Evolutionary conservation across 2,888 invertebrate species (phyloP).

Genomic region (Archaeoteleia sp.): DNA sequence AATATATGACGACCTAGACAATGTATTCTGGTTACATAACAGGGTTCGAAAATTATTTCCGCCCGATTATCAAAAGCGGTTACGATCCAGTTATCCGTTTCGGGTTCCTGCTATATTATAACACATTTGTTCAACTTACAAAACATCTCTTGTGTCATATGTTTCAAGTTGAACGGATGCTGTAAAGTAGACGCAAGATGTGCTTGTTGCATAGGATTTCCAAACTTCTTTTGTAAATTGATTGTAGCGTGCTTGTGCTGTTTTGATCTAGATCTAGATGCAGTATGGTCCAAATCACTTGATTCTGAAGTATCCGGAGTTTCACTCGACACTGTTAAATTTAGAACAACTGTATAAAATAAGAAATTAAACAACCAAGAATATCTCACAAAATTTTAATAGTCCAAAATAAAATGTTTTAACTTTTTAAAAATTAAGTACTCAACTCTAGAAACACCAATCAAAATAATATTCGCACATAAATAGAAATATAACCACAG

Average conservation of each 20-base stretch:
- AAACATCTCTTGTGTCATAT: conserved; percentile 74
- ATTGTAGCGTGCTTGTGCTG: conserved; percentile 60
- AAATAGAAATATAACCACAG: conserved; percentile 5
- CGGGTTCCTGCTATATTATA: too few relatives aligned
- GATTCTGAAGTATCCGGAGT: conserved; percentile 72
- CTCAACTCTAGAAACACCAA: too few relatives aligned
- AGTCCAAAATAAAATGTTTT: too few relatives aligned
- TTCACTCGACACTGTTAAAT: conserved; percentile 69
- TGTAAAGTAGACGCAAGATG: conserved; percentile 67
- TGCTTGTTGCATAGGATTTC: conserved; percentile 68
- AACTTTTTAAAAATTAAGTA: too few relatives aligned
- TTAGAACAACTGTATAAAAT: conserved; percentile 32
- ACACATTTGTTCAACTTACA: conserved; percentile 57
- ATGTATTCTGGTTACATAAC: too few relatives aligned
- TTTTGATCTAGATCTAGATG: conserved; percentile 66
- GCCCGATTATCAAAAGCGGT: too few relatives aligned
- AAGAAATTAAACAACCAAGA: too few relatives aligned
- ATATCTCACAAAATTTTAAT: too few relatives aligned
- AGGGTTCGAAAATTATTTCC: too few relatives aligned
- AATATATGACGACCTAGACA: too few relatives aligned
- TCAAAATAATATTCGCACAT: too few relatives aligned
- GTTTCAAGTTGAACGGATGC: conserved; percentile 71
- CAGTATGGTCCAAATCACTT: conserved; percentile 70
- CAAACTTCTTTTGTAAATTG: conserved; percentile 68
- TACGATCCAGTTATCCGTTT: too few relatives aligned